Conservation (phyloP, 1,140 invertebrate genomes). For the Oncopeltus fasciatus region DNA sequence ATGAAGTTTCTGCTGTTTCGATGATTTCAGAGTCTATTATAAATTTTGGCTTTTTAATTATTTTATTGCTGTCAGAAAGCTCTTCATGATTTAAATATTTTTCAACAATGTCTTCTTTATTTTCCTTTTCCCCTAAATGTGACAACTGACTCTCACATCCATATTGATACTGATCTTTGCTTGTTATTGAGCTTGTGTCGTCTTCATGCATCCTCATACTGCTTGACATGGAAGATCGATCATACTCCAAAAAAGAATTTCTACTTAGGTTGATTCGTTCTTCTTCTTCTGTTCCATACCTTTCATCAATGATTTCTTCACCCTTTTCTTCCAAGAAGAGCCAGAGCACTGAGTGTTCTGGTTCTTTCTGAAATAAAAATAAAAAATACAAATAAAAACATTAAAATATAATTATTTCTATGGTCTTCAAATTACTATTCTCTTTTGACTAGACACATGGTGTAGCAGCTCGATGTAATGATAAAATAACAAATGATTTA, state of each 20-base stretch:
- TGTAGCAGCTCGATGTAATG: too few relatives aligned
- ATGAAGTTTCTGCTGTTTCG: too few relatives aligned
- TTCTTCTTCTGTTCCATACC: conserved; percentile 16
- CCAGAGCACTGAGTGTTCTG: conserved; percentile 14
- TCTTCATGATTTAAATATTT: too few relatives aligned
- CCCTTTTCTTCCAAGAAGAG: conserved; percentile 13
- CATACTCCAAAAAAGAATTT: conserved; percentile 12
- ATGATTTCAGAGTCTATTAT: too few relatives aligned
- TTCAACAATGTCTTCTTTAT: not conserved
- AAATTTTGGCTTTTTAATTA: too few relatives aligned
- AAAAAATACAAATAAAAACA: not conserved
- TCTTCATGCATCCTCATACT: not conserved
- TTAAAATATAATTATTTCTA: not conserved
- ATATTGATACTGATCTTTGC: not conserved
- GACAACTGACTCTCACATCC: not conserved
- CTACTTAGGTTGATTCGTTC: conserved; percentile 15
- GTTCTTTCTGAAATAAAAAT: not conserved
- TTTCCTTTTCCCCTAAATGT: not conserved
- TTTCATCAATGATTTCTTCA: conserved; percentile 14
- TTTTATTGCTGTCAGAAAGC: too few relatives aligned
- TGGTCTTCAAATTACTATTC: too few relatives aligned
- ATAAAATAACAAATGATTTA: too few relatives aligned
- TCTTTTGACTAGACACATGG: too few relatives aligned
- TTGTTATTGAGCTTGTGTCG: not conserved
- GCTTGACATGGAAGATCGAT: not conserved